Conservation (phyloP, 2,888 invertebrate species). For the Cetonia aurata region DNA sequence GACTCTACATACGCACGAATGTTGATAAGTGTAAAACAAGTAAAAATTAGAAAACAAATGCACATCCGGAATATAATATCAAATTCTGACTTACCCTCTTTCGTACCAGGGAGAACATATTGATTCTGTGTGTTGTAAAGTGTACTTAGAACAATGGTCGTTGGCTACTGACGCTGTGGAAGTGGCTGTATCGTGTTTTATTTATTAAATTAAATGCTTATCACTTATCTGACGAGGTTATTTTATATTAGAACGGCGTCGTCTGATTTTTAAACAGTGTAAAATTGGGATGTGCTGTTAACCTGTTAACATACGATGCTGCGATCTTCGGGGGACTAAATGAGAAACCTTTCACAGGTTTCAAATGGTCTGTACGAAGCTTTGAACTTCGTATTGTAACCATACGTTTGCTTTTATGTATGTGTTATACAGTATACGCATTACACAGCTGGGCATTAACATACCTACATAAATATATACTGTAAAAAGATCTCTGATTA, state of each 20-base stretch:
- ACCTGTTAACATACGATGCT: neutral
- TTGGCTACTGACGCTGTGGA: neutral
- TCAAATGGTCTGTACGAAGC: neutral
- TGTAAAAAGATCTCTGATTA: no score
- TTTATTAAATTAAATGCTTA: conserved; percentile 8
- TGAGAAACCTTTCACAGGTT: conserved; percentile 16
- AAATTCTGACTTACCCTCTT: conserved; percentile 45
- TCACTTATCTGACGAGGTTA: conserved; percentile 5
- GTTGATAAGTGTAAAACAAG: neutral
- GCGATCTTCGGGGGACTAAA: conserved; percentile 9
- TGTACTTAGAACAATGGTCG: neutral
- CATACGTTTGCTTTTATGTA: no score
- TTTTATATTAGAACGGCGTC: conserved; percentile 11
- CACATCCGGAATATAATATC: conserved; percentile 2
- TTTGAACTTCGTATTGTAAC: conserved; percentile 23
- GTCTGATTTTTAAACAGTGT: neutral
- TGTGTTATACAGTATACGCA: no score
- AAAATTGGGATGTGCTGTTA: neutral
- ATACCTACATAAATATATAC: no score
- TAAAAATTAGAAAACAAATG: neutral
- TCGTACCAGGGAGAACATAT: conserved; percentile 48
- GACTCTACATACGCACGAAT: neutral
- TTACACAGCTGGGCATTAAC: no score
- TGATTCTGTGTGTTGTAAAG: conserved; percentile 13
- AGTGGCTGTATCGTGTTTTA: conserved; percentile 1